Evolutionary conservation across 2,888 invertebrate species (phyloP).

Genomic region (Polyommatus icarus): DNA sequence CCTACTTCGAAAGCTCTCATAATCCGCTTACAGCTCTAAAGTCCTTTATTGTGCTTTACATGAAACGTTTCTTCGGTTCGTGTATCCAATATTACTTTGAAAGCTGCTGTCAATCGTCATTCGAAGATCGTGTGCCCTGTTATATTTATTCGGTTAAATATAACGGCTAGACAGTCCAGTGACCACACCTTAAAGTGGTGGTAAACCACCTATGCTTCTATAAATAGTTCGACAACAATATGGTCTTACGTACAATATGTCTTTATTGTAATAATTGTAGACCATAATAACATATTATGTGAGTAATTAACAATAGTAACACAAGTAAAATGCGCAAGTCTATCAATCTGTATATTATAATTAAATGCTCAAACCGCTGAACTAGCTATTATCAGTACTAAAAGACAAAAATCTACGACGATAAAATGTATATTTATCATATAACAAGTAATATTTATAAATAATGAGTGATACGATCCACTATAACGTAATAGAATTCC

Average conservation of each 20-base stretch:
- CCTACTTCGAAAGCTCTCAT: constrained; percentile 76
- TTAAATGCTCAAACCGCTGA: no score
- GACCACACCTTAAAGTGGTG: neutral
- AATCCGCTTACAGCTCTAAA: constrained; percentile 75
- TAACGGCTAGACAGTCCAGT: neutral
- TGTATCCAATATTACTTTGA: constrained; percentile 25
- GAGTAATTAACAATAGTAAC: no score
- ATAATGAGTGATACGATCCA: neutral
- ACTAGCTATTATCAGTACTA: no score
- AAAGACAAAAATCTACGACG: no score
- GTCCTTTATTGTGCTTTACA: constrained; percentile 71
- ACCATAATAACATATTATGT: no score
- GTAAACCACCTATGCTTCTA: neutral
- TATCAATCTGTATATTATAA: no score
- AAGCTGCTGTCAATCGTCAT: constrained; percentile 12
- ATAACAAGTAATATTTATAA: no score
- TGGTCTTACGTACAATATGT: neutral
- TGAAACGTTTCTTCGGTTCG: constrained; percentile 62
- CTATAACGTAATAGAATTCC: neutral
- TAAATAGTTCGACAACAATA: neutral
- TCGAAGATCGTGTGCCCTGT: neutral
- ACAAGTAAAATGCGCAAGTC: no score
- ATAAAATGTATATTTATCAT: no score
- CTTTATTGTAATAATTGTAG: neutral
- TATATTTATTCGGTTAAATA: neutral